Evolutionary conservation across 2,113 vertebrate species (phyloP), one percentile per base, ranked within the genome.

Genomic region (Mungos mungo): DNA sequence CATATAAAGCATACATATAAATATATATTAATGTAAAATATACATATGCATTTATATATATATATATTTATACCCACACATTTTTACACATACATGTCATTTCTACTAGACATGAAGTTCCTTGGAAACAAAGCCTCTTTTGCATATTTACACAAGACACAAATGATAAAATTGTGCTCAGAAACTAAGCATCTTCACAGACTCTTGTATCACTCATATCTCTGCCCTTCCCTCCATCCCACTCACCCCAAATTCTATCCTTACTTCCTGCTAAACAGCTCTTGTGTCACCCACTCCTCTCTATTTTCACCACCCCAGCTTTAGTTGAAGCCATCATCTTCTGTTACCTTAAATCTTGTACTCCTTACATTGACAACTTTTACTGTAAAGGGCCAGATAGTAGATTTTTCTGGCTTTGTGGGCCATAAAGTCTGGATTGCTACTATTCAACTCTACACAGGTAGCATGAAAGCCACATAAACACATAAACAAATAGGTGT

Each of bases 101-200:
- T 93, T 79, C 63, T 81, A 27, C 52, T 83, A 25, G 2, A 31
- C 21, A 45, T 10, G 63, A 38, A 88, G 18, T 21, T 92, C 50
- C 31, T 54, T 89, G n/a, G 83, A 21, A 38, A 88, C 60, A 89
- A 81, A 54, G 21, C 41, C 84, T 96, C n/a, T 77, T 96, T 88
- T 66, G 0, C 11, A 68, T 90, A 35, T 72, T 91, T 68, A 41
- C 13, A 13, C 21, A 87, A 89, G 47, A 96, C 69, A 81, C 0
- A 1, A 1, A n/a, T 83, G 45, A n/a, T 81, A 66, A 81, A 85
- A 88, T 2, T 19, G 2, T 76, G 52, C 57, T 41, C 50, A 94
- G 66, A 81, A 72, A 86, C 13, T 21, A 79, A 7, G n/a, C 47
- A 18, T 63, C 19, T 54, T 91, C 18, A 25, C 27, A 66, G 69